Conservation (phyloP, 2,797 vertebrate genomes). For the Eulemur rubriventer region DNA sequence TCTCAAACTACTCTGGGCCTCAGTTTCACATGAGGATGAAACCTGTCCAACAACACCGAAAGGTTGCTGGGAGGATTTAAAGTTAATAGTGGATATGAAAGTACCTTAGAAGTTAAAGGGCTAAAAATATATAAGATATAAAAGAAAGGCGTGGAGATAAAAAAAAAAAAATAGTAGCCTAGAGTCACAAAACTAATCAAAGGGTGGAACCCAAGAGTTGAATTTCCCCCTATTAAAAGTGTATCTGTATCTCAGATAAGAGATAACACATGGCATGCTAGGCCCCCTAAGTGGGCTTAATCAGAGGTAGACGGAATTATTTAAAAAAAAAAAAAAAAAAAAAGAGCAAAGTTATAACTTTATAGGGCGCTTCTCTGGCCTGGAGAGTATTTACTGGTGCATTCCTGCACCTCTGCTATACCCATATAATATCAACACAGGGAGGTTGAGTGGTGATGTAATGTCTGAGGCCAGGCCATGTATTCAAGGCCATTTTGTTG, state of each 20-base stretch:
- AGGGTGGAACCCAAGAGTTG: background rate
- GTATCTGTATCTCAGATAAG: slow-evolving; percentile 20
- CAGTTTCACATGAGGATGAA: background rate
- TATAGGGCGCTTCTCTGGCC: slow-evolving; percentile 67
- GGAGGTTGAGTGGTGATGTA: slow-evolving; percentile 87
- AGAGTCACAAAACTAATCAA: slow-evolving; percentile 34
- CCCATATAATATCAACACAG: slow-evolving; percentile 87
- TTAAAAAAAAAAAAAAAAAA: slow-evolving; percentile 29
- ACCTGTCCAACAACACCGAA: background rate
- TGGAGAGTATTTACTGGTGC: slow-evolving; percentile 52
- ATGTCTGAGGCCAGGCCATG: slow-evolving; percentile 88
- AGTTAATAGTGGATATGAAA: slow-evolving; percentile 5
- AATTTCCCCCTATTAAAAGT: background rate
- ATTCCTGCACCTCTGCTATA: slow-evolving; percentile 84
- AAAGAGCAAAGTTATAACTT: slow-evolving; percentile 78
- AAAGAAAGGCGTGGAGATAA: background rate
- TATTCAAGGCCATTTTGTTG: slow-evolving; percentile 82
- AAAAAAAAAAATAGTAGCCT: background rate
- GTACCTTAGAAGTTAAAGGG: background rate
- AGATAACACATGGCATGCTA: background rate
- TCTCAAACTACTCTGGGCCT: slow-evolving; percentile 4
- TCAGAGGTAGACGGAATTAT: background rate
- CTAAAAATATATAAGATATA: slow-evolving; percentile 28
- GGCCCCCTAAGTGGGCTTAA: background rate
- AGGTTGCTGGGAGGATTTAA: slow-evolving; percentile 1